Percentiles rank a stretch among this genome's conserved stretches.
Evolutionary conservation across 1,140 invertebrate species (phyloP).

Genomic region (Drosophila navojoa): DNA sequence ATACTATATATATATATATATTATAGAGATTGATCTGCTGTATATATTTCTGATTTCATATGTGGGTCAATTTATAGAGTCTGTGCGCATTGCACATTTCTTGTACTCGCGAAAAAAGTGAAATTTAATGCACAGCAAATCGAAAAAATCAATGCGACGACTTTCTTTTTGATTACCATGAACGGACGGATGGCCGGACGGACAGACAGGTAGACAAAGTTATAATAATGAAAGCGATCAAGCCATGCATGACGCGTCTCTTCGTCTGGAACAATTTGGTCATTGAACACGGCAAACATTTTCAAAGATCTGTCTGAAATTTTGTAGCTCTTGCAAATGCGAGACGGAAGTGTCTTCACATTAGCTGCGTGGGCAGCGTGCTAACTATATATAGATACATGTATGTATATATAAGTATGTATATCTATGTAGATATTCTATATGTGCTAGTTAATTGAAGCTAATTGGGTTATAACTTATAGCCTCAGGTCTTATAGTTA

Average conservation of each 20-base stretch:
- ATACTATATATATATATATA: neutral
- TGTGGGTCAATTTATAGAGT: constrained; percentile 19
- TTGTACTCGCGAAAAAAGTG: constrained; percentile 33
- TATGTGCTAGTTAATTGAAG: constrained; percentile 61
- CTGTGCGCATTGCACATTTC: constrained; percentile 4
- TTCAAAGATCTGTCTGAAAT: constrained; percentile 15
- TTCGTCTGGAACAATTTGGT: constrained; percentile 13
- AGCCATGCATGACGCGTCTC: constrained; percentile 28
- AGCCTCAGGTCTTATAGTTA: constrained; percentile 43
- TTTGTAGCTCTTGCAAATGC: neutral
- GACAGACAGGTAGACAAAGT: constrained; percentile 15
- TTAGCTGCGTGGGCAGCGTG: neutral
- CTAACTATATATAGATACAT: neutral
- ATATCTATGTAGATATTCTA: neutral
- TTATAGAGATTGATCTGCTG: neutral
- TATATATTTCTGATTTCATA: neutral
- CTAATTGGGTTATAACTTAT: constrained; percentile 74
- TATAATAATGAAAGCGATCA: constrained; percentile 30
- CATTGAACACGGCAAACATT: constrained; percentile 18
- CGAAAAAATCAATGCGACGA: constrained; percentile 28
- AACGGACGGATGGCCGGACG: neutral
- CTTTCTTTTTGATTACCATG: constrained; percentile 43
- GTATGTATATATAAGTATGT: neutral
- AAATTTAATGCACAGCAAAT: constrained; percentile 29
- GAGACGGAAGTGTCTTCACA: constrained; percentile 28